Base-by-base conservation (phyloP, 2,113 vertebrate genomes). In the Stictonetta naevosa region DNA sequence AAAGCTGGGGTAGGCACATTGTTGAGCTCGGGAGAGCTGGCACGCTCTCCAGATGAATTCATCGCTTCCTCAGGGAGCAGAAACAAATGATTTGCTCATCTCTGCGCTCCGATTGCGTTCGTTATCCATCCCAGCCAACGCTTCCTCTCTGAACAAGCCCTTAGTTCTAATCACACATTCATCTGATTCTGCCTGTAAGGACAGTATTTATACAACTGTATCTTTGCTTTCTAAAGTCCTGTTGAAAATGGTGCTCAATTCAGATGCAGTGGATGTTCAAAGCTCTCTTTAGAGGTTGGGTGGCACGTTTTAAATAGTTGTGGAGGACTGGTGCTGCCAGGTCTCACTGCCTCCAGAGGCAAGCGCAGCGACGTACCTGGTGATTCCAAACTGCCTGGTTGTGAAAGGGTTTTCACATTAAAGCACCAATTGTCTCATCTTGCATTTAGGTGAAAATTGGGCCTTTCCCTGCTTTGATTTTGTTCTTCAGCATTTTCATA, bases 121-220 rank as follows among this genome's bases (percentile, higher is more conserved):
- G 59, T 94, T 68, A 52, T 81, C 73, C n/a, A 3, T 42, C 36
- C 58, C 91, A 0, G 0, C 42, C 68, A 67, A 69, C 79, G 48
- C 48, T 78, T 62, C 53, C 84, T 75, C 46, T 86, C 71, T 33
- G 62, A 76, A 11, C 28, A n/a, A 64, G 40, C 33, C 0, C 0
- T 31, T 31, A 5, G 71, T 42, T 69, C 34, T 58, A 20, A 79
- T 55, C 0, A 0, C 6, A 1, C 28, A 76, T 60, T 19, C 79
- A 2, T 66, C 73, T 21, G 11, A 31, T 29, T 79, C 53, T n/a
- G 38, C 21, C 36, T 11, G 58, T 62, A 16, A 64, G 72, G 40
- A 29, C 31, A 16, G 9, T 40, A 56, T 85, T 89, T 78, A 22
- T 72, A 19, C 34, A 34, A 3, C 31, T 72, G 8, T 66, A 19